Percentiles rank a stretch among this genome's conserved stretches.
Conservation (phyloP, 2,113 vertebrate genomes). For the Tamias sibiricus region DNA sequence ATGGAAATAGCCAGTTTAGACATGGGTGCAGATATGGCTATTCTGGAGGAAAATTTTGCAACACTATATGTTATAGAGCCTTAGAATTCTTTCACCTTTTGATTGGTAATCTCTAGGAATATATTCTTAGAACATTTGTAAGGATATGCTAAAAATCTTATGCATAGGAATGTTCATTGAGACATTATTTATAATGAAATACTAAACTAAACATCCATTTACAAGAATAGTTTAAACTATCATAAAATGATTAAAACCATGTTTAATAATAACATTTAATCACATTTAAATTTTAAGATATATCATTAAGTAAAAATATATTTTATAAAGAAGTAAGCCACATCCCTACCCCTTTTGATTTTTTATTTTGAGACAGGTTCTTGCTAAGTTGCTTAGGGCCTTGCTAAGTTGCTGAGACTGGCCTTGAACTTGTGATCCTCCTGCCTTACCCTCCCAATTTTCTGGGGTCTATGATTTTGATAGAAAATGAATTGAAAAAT, state of each 20-base stretch:
- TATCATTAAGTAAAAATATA: not conserved
- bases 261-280: not conserved
- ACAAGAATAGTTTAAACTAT: not conserved
- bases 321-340: not conserved
- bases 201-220: not conserved
- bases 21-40: not conserved
- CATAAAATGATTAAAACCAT: not conserved
- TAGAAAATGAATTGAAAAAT: not conserved
- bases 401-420: too few relatives aligned
- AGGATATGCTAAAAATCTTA: not conserved
- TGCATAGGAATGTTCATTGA: not conserved
- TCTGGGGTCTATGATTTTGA: not conserved
- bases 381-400: too few relatives aligned
- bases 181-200: not conserved
- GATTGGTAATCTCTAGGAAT: conserved; percentile 33
- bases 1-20: not conserved
- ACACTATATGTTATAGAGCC: not conserved
- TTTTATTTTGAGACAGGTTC: too few relatives aligned
- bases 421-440: too few relatives aligned
- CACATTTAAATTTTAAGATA: conserved; percentile 7
- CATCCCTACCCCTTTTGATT: too few relatives aligned
- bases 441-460: too few relatives aligned
- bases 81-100: not conserved
- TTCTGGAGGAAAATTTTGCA: not conserved
- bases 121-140: not conserved